Conservation (phyloP, 1,140 invertebrate genomes). For the Monochamus saltuarius region DNA sequence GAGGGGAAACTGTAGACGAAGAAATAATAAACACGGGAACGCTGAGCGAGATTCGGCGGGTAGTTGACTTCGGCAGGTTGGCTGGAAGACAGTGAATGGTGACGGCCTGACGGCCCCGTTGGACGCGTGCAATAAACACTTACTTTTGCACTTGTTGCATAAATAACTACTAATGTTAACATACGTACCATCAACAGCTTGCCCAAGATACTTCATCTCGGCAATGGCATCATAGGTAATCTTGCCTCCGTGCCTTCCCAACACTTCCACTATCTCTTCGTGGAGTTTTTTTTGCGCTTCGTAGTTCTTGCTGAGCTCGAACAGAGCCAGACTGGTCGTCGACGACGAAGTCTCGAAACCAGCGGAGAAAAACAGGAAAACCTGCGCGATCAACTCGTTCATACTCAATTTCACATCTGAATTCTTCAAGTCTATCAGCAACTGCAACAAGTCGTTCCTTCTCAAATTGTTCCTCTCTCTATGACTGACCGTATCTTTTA, state of each 20-base stretch:
- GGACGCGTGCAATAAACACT: no score
- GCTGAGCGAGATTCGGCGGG: no score
- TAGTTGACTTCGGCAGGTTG: no score
- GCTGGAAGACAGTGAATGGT: no score
- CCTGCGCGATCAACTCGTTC: slow-evolving; percentile 13
- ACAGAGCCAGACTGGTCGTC: slow-evolving; percentile 52
- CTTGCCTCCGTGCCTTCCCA: slow-evolving; percentile 51
- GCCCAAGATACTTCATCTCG: slow-evolving; percentile 54
- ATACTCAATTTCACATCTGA: slow-evolving; percentile 45
- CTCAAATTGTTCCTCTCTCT: slow-evolving; percentile 51
- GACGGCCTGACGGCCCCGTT: no score
- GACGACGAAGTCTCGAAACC: slow-evolving; percentile 56
- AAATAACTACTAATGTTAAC: no score
- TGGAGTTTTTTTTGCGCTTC: slow-evolving; percentile 54
- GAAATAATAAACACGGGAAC: no score
- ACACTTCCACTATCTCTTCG: slow-evolving; percentile 51
- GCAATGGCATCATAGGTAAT: slow-evolving; percentile 58
- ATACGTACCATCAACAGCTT: slow-evolving; percentile 49
- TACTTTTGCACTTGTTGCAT: no score
- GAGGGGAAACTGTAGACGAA: no score
- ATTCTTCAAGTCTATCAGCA: slow-evolving; percentile 46
- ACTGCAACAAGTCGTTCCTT: slow-evolving; percentile 57
- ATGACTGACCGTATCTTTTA: slow-evolving; percentile 52
- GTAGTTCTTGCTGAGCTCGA: slow-evolving; percentile 52
- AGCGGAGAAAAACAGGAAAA: slow-evolving; percentile 47